Conservation (phyloP, 2,113 vertebrate species). For the Opisthocomus hoazin region DNA sequence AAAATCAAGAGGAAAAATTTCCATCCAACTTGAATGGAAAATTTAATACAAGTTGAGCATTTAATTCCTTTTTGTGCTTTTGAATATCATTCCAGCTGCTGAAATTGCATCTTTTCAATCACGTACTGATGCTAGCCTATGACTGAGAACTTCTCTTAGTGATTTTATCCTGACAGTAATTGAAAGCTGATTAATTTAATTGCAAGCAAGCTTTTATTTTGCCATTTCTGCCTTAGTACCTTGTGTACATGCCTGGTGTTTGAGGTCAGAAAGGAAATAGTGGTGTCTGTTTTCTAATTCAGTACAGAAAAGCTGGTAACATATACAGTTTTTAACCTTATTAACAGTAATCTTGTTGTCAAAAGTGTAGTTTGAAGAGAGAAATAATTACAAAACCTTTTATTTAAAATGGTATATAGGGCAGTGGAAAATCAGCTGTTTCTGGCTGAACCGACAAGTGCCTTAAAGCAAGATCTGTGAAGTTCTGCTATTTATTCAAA, state of each 20-base stretch:
- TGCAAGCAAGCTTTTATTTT: constrained; percentile 41
- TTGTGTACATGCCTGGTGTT: neutral
- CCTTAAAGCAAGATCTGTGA: constrained; percentile 11
- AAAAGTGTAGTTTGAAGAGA: constrained; percentile 22
- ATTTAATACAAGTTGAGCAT: neutral
- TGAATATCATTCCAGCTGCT: neutral
- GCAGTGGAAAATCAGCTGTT: constrained; percentile 2
- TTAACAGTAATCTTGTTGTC: constrained; percentile 53
- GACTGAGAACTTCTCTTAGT: neutral
- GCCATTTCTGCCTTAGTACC: neutral
- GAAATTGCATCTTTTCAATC: neutral
- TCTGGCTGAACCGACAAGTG: constrained; percentile 29
- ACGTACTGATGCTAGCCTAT: neutral
- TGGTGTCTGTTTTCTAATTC: constrained; percentile 45
- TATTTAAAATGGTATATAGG: constrained; percentile 46
- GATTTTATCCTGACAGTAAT: constrained; percentile 42
- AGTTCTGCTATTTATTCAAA: constrained; percentile 21
- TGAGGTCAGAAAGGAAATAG: constrained; percentile 35
- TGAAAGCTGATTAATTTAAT: constrained; percentile 62
- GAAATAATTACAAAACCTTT: constrained; percentile 37
- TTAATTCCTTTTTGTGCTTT: neutral
- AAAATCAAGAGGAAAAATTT: neutral
- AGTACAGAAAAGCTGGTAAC: constrained; percentile 13
- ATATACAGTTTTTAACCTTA: constrained; percentile 37
- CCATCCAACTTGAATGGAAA: neutral